Evolutionary conservation across 1,140 invertebrate species (phyloP), one percentile per base, ranked within the genome.

Genomic region (Geopemphigus sp.): DNA sequence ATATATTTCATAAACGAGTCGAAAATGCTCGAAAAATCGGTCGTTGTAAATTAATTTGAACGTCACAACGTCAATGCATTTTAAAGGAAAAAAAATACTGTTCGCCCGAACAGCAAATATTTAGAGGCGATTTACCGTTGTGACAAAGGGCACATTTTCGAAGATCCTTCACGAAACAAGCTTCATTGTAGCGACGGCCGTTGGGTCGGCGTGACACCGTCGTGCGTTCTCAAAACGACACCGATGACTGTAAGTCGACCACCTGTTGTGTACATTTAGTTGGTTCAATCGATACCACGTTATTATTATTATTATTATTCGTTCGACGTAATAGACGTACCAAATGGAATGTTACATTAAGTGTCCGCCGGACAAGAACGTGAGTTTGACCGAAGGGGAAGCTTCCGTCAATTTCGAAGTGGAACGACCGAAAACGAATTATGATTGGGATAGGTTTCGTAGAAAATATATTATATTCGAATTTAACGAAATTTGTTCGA

Each of bases 381-480:
- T 76, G 10, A 76, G 53, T 11, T 24, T 76, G 22, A 11, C n/a
- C 22, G 22, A 59, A 57, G 73, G 73, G 1, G 32, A 22, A 15
- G 22, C 59, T 17, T 39, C 14, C 10, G 17, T 76, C n/a, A 39
- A 59, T 39, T 76, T 76, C 8, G 6, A 57, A 76, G 56, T 76
- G 32, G 73, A 76, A 57, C 29, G 10, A 10, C 73, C 73, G 15
- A 32, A 22, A 3, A 74, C 72, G 6, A 59, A 76, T 57, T 76
- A 76, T 54, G 54, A 76, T 39, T 74, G 72, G 72, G 17, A 74
- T 12, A 74, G 54, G 72, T 74, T 39, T 74, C 57, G 29, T 39
- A 22, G n/a, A n/a, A n/a, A n/a, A n/a, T n/a, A n/a, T n/a, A n/a
- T n/a, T n/a, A n/a, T n/a, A n/a, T n/a, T n/a, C n/a, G n/a, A n/a